Base-by-base conservation (phyloP, 2,113 vertebrate genomes). In the Dipodomys ordii region DNA sequence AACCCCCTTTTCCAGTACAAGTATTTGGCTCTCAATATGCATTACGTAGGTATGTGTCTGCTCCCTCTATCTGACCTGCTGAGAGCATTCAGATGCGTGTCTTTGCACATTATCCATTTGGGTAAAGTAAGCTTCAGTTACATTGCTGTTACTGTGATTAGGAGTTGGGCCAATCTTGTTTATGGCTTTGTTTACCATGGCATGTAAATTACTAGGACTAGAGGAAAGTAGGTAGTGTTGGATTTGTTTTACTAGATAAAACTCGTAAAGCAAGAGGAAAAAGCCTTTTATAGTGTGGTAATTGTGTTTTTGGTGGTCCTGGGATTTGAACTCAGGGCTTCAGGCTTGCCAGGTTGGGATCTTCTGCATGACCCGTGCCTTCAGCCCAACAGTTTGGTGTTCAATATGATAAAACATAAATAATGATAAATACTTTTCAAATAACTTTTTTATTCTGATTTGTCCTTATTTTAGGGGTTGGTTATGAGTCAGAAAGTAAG, bases 1-100 rank as follows among this genome's bases (percentile, higher is more conserved):
- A 99, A 99, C 96, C 99, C 99, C 64, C 98, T 99, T 94, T 99
- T 99, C 98, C 99, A 99, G 94, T 99, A 99, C 98, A 99, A 99
- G 97, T 99, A 99, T 98, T 98, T 99, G 98, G 99, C 99, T 39
- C 99, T 99, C 93, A 99, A 99, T 97, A 99, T 99, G 98, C 99
- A 99, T 98, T 99, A 99, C 85, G 99, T 99, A 89, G 99, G 99
- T 99, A 84, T 98, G 99, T 99, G 71, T 68, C 64, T 57, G 20
- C 6, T 19, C 32, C 89, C 69, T 25, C 82, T 93, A 64, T 39
- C 80, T 89, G 12, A 69, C 79, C 62, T 94, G 92, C 39, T 89
- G 77, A 93, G 77, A 49, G 49, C 8, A 49, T 49, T 49, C 49
- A 49, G 49, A 49, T 87, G 49, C 19, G 23, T 65, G 11, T 65